Conservation (phyloP, 2,797 vertebrate genomes). For the Masticophis lateralis region DNA sequence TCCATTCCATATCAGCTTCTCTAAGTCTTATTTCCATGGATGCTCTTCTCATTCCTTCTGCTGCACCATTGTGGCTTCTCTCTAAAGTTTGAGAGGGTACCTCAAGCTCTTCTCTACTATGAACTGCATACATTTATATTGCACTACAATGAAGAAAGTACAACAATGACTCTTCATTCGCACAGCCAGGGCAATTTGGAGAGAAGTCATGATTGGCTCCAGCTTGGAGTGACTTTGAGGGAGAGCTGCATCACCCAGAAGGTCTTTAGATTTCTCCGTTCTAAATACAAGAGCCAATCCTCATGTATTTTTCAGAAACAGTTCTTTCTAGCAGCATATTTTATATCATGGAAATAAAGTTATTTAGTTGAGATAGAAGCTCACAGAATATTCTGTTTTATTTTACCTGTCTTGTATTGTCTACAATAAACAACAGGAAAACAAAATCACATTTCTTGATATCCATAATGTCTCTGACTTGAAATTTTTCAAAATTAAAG, state of each 20-base stretch:
- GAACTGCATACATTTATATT: conserved; percentile 25
- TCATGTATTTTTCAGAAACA: conserved; percentile 28
- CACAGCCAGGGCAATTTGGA: conserved; percentile 21
- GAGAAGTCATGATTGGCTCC: conserved; percentile 30
- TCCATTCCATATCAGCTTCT: neutral
- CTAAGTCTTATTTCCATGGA: conserved; percentile 8
- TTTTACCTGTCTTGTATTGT: conserved; percentile 9
- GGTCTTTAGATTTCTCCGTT: conserved; percentile 29
- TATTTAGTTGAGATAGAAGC: conserved; percentile 14
- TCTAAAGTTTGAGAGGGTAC: conserved; percentile 19
- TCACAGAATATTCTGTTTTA: neutral
- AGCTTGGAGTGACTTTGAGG: neutral
- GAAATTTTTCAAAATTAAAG: neutral
- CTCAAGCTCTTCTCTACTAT: neutral
- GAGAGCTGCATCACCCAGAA: neutral
- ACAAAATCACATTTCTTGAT: neutral
- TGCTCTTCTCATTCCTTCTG: conserved; percentile 20
- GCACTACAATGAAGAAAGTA: conserved; percentile 42
- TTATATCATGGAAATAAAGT: neutral
- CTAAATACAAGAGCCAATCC: conserved; percentile 8
- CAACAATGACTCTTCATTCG: conserved; percentile 28
- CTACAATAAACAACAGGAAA: conserved; percentile 13
- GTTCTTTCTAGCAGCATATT: neutral
- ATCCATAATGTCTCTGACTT: neutral
- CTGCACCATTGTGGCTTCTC: conserved; percentile 20